Evolutionary conservation across 2,888 invertebrate species (phyloP), one percentile per base, ranked within the genome.

Genomic region (Ptychoptera albimana): DNA sequence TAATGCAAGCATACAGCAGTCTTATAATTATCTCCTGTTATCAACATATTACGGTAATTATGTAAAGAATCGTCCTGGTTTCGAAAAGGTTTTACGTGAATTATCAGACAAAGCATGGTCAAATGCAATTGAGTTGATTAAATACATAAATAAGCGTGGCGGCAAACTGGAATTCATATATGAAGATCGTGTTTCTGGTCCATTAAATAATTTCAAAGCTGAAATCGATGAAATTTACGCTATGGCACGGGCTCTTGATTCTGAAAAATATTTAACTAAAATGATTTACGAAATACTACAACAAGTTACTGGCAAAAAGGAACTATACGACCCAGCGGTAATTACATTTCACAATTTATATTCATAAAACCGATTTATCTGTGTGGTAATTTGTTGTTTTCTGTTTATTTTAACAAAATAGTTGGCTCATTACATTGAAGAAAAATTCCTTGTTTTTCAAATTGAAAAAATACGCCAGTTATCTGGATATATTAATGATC

Each of bases 11-110:
- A 65, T 87, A 30, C 70, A 73, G 44, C 68, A 76, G n/a, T 86
- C 83, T 1, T 85, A 77, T 55, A 79, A 85, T 49, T 84, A 79
- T 54, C 67, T 87, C 9, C 64, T 85, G 2, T 72, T 85, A 60
- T 73, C 84, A 1, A 75, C 83, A 0, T 77, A 81, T 61, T 87
- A 80, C 63, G 79, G 78, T 54, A 82, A 81, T 55, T 85, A 79
- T 60, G 74, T 79, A 57, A 77, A 77, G 29, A 80, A 83, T 64
- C 71, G 87, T 30, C 73, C 70, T 15, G 87, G 87, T 4, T 85
- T 88, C 63, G 73, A 75, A 53, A 79, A 78, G 56, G 62, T 85
- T 9, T 85, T 81, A 67, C 73, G 75, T 52, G 74, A 75, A 46
- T 63, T 84, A 9, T 82, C 86, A 0, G 86, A 88, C 53, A 67